Percentiles rank a stretch among this genome's conserved stretches.
Conservation (phyloP, 2,888 invertebrate genomes). For the Caradrina clavipalpis region DNA sequence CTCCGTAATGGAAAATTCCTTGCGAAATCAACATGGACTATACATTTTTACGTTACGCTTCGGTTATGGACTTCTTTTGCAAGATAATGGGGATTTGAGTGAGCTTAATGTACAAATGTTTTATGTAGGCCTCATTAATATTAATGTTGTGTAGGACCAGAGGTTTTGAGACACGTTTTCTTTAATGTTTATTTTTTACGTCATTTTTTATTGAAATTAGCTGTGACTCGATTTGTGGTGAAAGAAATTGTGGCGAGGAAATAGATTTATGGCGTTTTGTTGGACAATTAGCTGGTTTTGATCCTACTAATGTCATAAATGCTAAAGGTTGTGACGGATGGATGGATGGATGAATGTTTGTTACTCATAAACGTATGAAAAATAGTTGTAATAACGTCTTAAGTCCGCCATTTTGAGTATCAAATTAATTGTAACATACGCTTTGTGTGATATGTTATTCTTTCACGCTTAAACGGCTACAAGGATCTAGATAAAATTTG, state of each 20-base stretch:
- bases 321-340: too few species aligned
- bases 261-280: too few species aligned
- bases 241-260: background rate
- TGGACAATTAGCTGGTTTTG: too few species aligned
- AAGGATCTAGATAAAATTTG: too few species aligned
- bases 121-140: background rate
- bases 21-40: constrained; percentile 22
- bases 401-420: too few species aligned
- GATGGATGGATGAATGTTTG: too few species aligned
- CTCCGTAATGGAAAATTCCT: constrained; percentile 57
- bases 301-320: too few species aligned
- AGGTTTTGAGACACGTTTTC: background rate
- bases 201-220: background rate
- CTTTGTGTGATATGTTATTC: too few species aligned
- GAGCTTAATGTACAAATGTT: constrained; percentile 3
- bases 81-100: constrained; percentile 34
- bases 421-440: too few species aligned
- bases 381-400: too few species aligned
- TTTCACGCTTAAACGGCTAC: too few species aligned
- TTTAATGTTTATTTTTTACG: background rate
- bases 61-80: constrained; percentile 15
- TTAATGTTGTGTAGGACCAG: background rate
- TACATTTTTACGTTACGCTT: constrained; percentile 44
- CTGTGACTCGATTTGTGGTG: background rate
- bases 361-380: too few species aligned